phyloP scores from a whole-genome alignment of 2,888 invertebrate genomes.

The Coronaproctus castanopsis region DNA sequence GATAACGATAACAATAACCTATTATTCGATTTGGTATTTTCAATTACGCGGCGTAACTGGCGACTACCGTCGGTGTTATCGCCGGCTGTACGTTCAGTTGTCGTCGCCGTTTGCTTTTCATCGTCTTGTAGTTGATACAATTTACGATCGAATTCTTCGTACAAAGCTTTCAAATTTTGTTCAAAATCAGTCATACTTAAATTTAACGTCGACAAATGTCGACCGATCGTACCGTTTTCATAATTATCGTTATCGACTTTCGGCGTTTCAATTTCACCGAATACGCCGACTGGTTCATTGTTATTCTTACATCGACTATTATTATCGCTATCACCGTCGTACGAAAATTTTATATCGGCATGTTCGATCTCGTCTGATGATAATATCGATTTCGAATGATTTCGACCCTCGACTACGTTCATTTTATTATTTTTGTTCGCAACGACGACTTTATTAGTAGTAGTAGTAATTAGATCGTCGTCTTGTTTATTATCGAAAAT shows the following conservation, averaged over 20 bases:
- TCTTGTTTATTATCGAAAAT: neutral
- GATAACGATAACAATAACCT: too few species aligned
- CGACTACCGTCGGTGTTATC: too few species aligned
- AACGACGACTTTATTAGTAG: neutral
- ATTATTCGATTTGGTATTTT: too few species aligned
- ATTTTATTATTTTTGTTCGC: neutral
- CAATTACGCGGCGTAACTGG: too few species aligned
- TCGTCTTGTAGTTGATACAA: neutral
- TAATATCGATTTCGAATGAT: neutral
- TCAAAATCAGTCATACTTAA: neutral
- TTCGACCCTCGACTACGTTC: neutral
- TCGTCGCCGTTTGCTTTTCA: too few species aligned
- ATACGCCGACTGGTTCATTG: too few species aligned
- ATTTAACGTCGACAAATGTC: neutral
- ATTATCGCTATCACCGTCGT: too few species aligned
- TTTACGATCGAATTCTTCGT: neutral
- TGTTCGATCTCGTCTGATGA: neutral
- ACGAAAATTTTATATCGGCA: too few species aligned
- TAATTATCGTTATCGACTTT: neutral
- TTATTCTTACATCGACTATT: too few species aligned
- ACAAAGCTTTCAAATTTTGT: neutral
- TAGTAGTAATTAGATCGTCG: neutral
- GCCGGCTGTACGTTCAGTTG: too few species aligned
- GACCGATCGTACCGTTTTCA: neutral
- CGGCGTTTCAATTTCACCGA: neutral